phyloP scores from a whole-genome alignment of 2,797 vertebrate species.

The Halcyon smyrnensis region DNA sequence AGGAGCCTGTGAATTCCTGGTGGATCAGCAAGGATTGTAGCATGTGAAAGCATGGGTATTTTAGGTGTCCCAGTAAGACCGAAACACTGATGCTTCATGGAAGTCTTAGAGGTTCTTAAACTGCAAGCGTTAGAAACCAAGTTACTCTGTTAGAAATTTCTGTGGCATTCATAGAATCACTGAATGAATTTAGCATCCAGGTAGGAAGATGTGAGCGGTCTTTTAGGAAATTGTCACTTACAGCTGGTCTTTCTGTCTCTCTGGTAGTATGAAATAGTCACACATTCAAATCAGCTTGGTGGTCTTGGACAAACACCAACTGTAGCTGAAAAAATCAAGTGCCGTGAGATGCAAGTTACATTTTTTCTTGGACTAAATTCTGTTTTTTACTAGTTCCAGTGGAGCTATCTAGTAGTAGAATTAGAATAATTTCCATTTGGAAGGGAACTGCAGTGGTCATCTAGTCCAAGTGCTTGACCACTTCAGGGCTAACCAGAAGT shows the following conservation, averaged over 20 bases:
- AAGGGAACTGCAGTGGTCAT: neutral
- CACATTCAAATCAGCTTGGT: neutral
- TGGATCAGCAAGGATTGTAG: neutral
- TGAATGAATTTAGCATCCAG: neutral
- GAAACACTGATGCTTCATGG: fast-evolving
- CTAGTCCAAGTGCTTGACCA: neutral
- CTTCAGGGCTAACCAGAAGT: neutral
- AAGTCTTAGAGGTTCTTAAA: neutral
- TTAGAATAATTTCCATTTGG: neutral
- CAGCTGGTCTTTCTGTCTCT: neutral
- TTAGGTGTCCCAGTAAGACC: neutral
- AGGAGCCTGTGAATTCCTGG: neutral
- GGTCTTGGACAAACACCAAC: neutral
- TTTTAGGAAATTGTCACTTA: neutral
- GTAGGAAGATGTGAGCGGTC: neutral
- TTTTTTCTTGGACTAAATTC: neutral
- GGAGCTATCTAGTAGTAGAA: neutral
- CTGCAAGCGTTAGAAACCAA: neutral
- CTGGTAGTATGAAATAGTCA: neutral
- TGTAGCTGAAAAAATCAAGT: neutral
- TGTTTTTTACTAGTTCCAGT: neutral
- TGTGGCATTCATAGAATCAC: neutral
- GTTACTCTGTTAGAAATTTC: neutral
- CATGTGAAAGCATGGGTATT: neutral
- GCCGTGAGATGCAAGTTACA: neutral